Evolutionary conservation across 2,113 vertebrate genomes (phyloP).

Genomic region (Syngnathoides biaculeatus): DNA sequence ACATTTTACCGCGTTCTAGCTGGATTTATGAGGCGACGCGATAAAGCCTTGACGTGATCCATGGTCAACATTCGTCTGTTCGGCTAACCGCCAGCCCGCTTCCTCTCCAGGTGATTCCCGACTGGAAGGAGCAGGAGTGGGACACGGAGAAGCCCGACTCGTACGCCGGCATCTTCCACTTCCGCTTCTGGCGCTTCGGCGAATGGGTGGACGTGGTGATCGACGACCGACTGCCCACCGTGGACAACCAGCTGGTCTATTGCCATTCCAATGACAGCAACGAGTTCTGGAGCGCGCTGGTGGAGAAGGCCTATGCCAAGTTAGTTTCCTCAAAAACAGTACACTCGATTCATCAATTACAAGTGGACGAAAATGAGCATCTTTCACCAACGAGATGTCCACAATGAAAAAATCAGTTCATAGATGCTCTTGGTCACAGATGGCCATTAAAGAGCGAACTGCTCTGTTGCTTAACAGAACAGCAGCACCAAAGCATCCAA

Average conservation of each 20-base stretch:
- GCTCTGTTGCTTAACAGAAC: no score
- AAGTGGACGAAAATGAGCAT: no score
- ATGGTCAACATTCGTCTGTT: slow-evolving; percentile 15
- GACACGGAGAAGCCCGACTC: slow-evolving; percentile 79
- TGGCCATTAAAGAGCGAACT: no score
- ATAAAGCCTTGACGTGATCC: slow-evolving; percentile 41
- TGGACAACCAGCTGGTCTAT: slow-evolving; percentile 92
- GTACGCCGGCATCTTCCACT: slow-evolving; percentile 92
- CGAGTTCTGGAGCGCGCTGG: slow-evolving; percentile 95
- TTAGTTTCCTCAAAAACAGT: slow-evolving; percentile 56
- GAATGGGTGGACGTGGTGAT: slow-evolving; percentile 95
- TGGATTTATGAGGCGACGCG: slow-evolving; percentile 43
- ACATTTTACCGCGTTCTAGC: slow-evolving; percentile 42
- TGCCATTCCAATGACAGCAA: slow-evolving; percentile 95
- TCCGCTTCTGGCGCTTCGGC: slow-evolving; percentile 96
- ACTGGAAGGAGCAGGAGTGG: slow-evolving; percentile 98
- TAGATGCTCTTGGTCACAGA: no score
- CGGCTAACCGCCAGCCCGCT: slow-evolving; percentile 19
- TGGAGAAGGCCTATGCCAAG: slow-evolving; percentile 99
- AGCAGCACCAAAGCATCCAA: no score
- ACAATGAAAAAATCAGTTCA: no score
- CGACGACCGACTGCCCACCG: slow-evolving; percentile 89
- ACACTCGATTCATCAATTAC: no score
- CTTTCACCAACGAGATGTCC: no score
- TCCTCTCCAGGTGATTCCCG: slow-evolving; percentile 85